Percentiles rank a stretch among this genome's conserved stretches.
These are phyloP conservation scores for Coendou prehensilis DNA, from an alignment of 2,797 vertebrate species.

Conservation along the genomic window DNA sequence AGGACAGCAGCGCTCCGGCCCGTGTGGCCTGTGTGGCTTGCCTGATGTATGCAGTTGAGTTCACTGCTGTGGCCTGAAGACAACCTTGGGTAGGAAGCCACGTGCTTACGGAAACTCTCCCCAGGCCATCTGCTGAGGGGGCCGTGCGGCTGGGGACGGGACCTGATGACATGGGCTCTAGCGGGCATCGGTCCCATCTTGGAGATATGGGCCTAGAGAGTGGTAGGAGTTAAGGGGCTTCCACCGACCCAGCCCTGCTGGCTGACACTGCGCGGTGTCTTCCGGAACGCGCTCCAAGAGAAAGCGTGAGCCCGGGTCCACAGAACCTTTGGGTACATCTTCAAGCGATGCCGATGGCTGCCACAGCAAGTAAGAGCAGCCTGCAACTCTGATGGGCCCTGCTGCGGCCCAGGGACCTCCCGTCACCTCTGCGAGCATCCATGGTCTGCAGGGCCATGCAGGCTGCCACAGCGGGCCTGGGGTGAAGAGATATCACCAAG, in stretches of 20 bases:
- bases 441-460: not conserved
- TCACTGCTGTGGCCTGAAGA: not conserved
- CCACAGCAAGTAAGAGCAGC: too few relatives aligned
- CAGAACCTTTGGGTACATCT: not conserved
- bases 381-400: not conserved
- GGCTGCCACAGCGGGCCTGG: not conserved
- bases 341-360: not conserved
- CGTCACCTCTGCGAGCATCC: not conserved
- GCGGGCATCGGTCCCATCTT: not conserved
- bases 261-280: not conserved
- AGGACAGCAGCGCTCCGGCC: not conserved
- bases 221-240: not conserved
- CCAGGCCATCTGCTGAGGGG: not conserved
- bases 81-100: not conserved
- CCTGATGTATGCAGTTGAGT: not conserved
- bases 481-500: not conserved
- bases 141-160: not conserved
- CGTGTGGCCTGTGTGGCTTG: too few relatives aligned
- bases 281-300: not conserved
- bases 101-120: not conserved
- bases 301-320: not conserved
- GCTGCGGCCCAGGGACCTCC: not conserved
- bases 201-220: not conserved
- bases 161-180: not conserved
- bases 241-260: not conserved